phyloP scores from a whole-genome alignment of 2,888 invertebrate genomes.

The Octodonta nipae region DNA sequence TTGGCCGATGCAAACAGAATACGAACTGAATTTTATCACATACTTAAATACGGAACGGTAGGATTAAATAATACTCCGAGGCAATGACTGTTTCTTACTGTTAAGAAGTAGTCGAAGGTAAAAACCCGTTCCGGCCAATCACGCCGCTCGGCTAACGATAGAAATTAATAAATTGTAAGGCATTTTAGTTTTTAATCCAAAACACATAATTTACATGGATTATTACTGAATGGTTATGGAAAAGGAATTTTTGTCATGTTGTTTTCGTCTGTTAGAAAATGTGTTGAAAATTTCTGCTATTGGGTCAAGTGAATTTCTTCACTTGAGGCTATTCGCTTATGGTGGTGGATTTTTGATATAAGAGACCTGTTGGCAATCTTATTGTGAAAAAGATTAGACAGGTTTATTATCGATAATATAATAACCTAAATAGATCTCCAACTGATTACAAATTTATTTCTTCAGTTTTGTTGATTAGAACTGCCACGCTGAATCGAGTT shows the following conservation, averaged over 20 bases:
- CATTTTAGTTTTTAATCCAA: slow-evolving; percentile 9
- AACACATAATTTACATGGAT: slow-evolving; percentile 13
- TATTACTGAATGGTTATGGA: slow-evolving; percentile 12
- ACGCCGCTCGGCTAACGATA: slow-evolving; percentile 28
- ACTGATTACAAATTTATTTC: too few relatives aligned
- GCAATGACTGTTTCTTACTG: slow-evolving; percentile 30
- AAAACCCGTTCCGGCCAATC: slow-evolving; percentile 30
- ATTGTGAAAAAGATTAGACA: background rate
- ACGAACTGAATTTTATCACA: slow-evolving; percentile 26
- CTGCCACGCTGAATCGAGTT: too few relatives aligned
- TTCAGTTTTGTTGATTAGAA: too few relatives aligned
- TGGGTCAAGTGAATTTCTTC: background rate
- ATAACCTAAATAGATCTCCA: too few relatives aligned
- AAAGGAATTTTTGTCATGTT: background rate
- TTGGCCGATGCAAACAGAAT: slow-evolving; percentile 6
- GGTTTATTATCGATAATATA: too few relatives aligned
- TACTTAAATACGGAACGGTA: slow-evolving; percentile 30
- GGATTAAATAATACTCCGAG: slow-evolving; percentile 31
- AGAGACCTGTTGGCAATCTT: too few relatives aligned
- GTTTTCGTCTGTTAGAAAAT: background rate
- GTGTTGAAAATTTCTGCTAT: background rate
- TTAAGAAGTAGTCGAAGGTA: slow-evolving; percentile 10
- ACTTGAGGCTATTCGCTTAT: background rate
- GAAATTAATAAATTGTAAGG: too few relatives aligned
- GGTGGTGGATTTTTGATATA: too few relatives aligned